phyloP scores from a whole-genome alignment of 2,113 vertebrate genomes.

The Lampris incognitus region DNA sequence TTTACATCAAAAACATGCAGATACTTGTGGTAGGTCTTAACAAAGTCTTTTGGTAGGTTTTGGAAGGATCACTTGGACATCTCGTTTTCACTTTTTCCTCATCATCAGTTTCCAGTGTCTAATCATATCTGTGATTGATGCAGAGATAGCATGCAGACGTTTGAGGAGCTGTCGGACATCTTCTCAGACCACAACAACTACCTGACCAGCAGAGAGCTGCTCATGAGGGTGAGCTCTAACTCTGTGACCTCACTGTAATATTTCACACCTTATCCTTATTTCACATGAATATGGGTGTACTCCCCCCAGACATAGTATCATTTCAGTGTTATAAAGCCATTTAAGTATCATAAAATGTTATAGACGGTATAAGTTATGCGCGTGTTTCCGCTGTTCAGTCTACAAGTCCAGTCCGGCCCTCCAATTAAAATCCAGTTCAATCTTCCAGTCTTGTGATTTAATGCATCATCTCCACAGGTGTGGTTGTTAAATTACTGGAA shows the following conservation, averaged over 20 bases:
- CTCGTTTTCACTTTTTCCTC: not conserved
- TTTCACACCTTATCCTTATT: not conserved
- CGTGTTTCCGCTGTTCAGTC: no score
- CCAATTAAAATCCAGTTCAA: no score
- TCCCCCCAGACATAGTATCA: no score
- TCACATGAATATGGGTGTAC: not conserved
- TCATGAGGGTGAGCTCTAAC: conserved; percentile 90
- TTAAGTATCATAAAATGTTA: no score
- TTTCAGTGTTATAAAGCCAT: no score
- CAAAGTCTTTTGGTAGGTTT: not conserved
- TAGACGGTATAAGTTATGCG: no score
- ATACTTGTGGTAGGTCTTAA: conserved; percentile 12
- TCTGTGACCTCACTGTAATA: no score
- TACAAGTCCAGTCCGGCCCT: no score
- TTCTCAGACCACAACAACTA: conserved; percentile 97
- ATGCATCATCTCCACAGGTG: not conserved
- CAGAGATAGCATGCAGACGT: conserved; percentile 91
- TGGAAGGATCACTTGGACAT: not conserved
- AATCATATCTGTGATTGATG: not conserved
- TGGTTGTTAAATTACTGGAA: conserved; percentile 1
- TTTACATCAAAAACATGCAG: conserved; percentile 1
- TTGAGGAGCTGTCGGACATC: conserved; percentile 94
- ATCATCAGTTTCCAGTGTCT: not conserved
- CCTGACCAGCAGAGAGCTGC: conserved; percentile 91
- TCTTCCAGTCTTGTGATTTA: no score